Conservation (phyloP, 2,888 invertebrate genomes). For the Sthenelais limicola region DNA sequence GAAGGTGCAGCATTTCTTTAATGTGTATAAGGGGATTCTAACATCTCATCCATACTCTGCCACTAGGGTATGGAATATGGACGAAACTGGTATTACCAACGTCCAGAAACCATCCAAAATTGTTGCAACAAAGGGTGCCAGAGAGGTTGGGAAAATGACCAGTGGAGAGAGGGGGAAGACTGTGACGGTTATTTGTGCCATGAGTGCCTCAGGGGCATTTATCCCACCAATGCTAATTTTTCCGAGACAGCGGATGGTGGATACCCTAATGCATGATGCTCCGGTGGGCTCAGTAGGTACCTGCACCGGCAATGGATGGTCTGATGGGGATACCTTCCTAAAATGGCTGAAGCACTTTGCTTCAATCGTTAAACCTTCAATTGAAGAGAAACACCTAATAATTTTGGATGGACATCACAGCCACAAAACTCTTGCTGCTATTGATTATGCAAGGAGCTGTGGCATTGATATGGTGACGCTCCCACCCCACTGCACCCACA, state of each 20-base stretch:
- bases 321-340: constrained; percentile 17
- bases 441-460: constrained; percentile 61
- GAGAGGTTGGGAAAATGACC: constrained; percentile 27
- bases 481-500: constrained; percentile 66
- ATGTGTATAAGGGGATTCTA: neutral
- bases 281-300: constrained; percentile 16
- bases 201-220: constrained; percentile 18
- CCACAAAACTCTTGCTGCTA: constrained; percentile 57
- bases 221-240: constrained; percentile 37
- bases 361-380: neutral
- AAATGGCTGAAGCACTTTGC: constrained; percentile 40
- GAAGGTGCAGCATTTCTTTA: neutral
- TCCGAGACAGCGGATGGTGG: constrained; percentile 8
- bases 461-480: constrained; percentile 63
- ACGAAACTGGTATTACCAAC: constrained; percentile 3
- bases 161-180: constrained; percentile 32
- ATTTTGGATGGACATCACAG: constrained; percentile 66
- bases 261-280: constrained; percentile 28
- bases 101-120: constrained; percentile 25
- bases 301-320: constrained; percentile 25
- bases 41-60: neutral
- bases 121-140: constrained; percentile 27
- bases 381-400: constrained; percentile 58
- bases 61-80: neutral
- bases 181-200: constrained; percentile 24